phyloP scores from a whole-genome alignment of 2,113 vertebrate genomes.

The Cebus imitator region DNA sequence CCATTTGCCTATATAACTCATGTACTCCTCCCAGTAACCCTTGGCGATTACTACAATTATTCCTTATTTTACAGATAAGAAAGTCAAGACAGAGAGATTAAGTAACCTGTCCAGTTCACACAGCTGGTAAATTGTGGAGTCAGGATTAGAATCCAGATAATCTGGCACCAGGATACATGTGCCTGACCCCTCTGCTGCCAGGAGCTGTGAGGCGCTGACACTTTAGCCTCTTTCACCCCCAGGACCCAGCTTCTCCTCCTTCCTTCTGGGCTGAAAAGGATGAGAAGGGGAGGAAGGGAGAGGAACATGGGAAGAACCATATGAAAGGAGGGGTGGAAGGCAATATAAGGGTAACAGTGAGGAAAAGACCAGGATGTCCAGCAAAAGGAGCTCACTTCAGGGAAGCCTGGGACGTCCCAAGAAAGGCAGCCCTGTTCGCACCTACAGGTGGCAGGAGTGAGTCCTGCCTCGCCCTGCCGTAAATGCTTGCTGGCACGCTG shows the following conservation, averaged over 20 bases:
- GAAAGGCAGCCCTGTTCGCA: background rate
- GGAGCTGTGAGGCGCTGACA: background rate
- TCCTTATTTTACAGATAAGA: background rate
- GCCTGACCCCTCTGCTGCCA: no score
- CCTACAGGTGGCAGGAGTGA: background rate
- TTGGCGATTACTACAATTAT: background rate
- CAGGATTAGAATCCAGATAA: background rate
- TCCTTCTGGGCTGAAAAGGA: background rate
- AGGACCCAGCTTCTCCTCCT: background rate
- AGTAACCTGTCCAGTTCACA: background rate
- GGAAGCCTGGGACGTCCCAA: background rate
- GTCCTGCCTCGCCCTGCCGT: background rate
- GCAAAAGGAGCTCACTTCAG: background rate
- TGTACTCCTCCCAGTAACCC: background rate
- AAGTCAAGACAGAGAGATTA: background rate
- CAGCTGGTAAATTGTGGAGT: background rate
- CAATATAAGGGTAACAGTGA: background rate
- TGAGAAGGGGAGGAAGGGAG: no score
- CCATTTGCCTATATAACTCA: background rate
- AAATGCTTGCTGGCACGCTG: no score
- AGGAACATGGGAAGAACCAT: background rate
- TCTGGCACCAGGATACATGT: background rate
- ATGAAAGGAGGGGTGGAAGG: background rate
- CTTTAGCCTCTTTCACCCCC: background rate
- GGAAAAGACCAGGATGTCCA: background rate